Percentiles rank a stretch among this genome's conserved stretches.
These are phyloP conservation scores for Procambarus virginalis DNA, from an alignment of 1,140 invertebrate species.

Conservation along the genomic window DNA sequence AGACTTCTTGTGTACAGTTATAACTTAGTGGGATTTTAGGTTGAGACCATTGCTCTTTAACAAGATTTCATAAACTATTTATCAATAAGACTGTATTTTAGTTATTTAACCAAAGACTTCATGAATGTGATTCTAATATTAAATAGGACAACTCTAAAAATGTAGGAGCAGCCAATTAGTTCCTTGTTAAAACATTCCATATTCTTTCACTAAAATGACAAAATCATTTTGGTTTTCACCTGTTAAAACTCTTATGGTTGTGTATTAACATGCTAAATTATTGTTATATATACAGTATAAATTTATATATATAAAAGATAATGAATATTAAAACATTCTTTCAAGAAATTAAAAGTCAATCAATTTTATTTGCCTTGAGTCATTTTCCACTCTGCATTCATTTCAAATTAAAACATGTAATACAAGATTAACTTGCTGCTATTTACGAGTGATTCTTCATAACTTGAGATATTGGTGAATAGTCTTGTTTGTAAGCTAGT, in stretches of 20 bases:
- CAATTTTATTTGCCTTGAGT: conserved; percentile 16
- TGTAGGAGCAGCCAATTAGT: conserved; percentile 4
- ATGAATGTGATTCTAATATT: conserved; percentile 42
- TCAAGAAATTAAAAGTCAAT: conserved; percentile 4
- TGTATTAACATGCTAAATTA: conserved; percentile 18
- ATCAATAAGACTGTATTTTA: not conserved
- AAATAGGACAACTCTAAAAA: not conserved
- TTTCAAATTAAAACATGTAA: not conserved
- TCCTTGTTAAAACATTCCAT: conserved; percentile 38
- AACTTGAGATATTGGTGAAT: conserved; percentile 31
- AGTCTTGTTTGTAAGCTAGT: conserved; percentile 53
- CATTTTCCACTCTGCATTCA: not conserved
- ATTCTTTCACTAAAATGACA: not conserved
- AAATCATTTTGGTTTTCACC: not conserved
- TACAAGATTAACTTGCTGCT: not conserved
- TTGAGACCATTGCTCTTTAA: not conserved
- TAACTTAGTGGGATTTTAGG: not conserved
- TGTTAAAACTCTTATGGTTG: conserved; percentile 28
- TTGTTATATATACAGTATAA: conserved; percentile 23
- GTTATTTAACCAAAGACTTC: conserved; percentile 46
- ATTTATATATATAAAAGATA: conserved; percentile 17
- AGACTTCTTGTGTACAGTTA: not conserved
- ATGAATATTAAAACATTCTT: conserved; percentile 14
- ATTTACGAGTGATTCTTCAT: conserved; percentile 36
- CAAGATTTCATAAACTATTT: not conserved